Percentiles rank a stretch among this genome's conserved stretches.
Evolutionary conservation across 1,140 invertebrate genomes (phyloP).

Genomic region (Drosophila pruinosa): DNA sequence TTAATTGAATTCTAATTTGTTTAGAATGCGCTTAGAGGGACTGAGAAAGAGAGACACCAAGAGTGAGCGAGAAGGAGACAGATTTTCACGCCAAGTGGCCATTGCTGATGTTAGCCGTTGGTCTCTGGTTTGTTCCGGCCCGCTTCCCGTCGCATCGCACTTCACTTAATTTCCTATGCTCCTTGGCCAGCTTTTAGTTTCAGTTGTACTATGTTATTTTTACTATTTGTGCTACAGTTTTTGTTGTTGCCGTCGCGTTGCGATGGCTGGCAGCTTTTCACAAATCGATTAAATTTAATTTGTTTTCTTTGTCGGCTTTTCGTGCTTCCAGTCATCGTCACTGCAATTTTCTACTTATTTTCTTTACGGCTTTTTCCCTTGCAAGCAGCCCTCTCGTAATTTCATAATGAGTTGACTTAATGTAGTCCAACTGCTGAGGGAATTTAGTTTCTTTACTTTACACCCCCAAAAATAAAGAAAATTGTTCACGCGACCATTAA

Average conservation of each 20-base stretch:
- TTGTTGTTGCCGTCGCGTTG: conserved; percentile 10
- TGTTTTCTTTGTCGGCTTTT: conserved; percentile 70
- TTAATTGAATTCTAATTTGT: conserved; percentile 83
- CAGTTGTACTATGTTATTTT: too few species aligned
- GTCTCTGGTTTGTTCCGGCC: not conserved
- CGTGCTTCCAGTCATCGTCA: conserved; percentile 45
- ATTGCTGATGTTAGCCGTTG: conserved; percentile 17
- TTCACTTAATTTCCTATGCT: conserved; percentile 54
- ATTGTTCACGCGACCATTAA: conserved; percentile 55
- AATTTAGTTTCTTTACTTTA: conserved; percentile 27
- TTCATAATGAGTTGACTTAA: conserved; percentile 80
- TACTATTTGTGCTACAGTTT: conserved; percentile 4
- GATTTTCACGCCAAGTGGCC: conserved; percentile 44
- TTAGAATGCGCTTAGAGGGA: conserved; percentile 74
- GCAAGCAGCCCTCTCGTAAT: conserved; percentile 50
- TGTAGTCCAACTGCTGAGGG: conserved; percentile 50
- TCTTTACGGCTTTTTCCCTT: conserved; percentile 21
- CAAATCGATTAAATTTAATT: conserved; percentile 82
- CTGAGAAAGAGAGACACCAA: not conserved
- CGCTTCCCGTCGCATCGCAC: conserved; percentile 12
- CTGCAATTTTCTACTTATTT: conserved; percentile 34
- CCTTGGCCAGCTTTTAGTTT: conserved; percentile 37
- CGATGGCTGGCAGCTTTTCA: conserved; percentile 62
- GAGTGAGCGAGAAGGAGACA: not conserved
- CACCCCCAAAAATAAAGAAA: conserved; percentile 14